Conservation (phyloP, 37 sponge, comb jelly and placozoan genomes). For the Oopsacas minuta region DNA sequence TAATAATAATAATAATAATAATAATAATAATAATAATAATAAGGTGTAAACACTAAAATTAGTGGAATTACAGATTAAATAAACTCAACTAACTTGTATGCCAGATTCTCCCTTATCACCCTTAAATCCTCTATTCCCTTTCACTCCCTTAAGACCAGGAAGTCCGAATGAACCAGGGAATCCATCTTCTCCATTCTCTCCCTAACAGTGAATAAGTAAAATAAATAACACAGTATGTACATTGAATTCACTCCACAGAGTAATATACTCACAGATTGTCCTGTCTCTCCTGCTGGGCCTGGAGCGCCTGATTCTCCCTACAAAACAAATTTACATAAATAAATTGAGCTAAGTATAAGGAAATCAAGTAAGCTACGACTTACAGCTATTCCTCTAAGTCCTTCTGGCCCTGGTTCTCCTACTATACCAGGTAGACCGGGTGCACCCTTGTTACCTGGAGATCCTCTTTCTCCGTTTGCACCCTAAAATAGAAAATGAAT, state of each 20-base stretch:
- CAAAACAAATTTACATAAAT: neutral
- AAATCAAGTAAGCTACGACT: neutral
- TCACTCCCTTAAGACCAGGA: neutral
- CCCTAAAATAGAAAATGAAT: neutral
- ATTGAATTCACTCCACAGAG: too few relatives aligned
- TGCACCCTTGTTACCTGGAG: neutral
- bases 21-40: too few relatives aligned
- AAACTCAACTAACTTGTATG: neutral
- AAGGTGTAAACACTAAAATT: too few relatives aligned
- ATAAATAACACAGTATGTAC: too few relatives aligned
- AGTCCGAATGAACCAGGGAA: neutral
- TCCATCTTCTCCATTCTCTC: constrained; percentile 15
- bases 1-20: too few relatives aligned
- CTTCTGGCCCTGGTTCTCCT: constrained; percentile 22
- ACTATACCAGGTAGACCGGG: neutral
- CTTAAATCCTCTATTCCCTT: neutral
- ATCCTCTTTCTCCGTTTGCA: neutral
- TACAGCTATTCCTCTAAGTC: constrained; percentile 13
- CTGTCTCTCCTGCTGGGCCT: constrained; percentile 8
- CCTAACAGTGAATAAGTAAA: neutral
- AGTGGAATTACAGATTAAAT: too few relatives aligned
- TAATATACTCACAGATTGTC: neutral
- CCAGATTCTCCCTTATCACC: neutral
- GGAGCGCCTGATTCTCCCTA: constrained; percentile 16
- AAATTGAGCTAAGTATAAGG: neutral